These are phyloP conservation scores for Phainopepla nitens DNA, from an alignment of 2,113 vertebrate species.

Conservation along the genomic window DNA sequence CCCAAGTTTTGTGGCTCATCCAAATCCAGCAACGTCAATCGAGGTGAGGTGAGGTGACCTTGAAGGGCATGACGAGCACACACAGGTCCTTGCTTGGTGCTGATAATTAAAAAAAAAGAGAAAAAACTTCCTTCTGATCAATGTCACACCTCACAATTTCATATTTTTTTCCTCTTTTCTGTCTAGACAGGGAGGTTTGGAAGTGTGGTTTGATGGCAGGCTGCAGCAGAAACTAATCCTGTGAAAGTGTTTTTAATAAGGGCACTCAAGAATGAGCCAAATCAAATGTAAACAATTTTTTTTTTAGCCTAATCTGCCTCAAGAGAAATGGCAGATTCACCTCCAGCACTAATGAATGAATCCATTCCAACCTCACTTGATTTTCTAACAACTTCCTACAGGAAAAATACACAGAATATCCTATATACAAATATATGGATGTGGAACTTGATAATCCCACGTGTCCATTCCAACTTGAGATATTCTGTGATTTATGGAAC, in stretches of 20 bases:
- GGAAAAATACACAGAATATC: not conserved
- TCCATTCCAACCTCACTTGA: not conserved
- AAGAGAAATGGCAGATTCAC: not conserved
- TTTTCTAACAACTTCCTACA: not conserved
- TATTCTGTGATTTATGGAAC: not conserved
- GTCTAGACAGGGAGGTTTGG: not conserved
- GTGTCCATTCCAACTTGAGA: not conserved
- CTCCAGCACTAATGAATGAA: not conserved
- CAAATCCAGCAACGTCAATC: not conserved
- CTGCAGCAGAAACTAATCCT: not conserved
- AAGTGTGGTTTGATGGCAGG: not conserved
- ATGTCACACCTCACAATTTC: not conserved
- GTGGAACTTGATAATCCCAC: not conserved
- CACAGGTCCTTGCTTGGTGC: not conserved
- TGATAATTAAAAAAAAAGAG: not conserved
- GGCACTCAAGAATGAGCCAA: not conserved
- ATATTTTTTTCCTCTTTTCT: not conserved
- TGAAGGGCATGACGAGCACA: not conserved
- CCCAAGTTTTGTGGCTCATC: fast-evolving
- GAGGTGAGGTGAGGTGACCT: not conserved
- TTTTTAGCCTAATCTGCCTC: not conserved
- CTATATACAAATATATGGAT: not conserved
- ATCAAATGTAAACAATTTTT: not conserved
- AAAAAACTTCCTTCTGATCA: not conserved
- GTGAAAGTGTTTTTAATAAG: not conserved